Evolutionary conservation across 1,140 invertebrate species (phyloP).

Genomic region (Eumeta japonica): DNA sequence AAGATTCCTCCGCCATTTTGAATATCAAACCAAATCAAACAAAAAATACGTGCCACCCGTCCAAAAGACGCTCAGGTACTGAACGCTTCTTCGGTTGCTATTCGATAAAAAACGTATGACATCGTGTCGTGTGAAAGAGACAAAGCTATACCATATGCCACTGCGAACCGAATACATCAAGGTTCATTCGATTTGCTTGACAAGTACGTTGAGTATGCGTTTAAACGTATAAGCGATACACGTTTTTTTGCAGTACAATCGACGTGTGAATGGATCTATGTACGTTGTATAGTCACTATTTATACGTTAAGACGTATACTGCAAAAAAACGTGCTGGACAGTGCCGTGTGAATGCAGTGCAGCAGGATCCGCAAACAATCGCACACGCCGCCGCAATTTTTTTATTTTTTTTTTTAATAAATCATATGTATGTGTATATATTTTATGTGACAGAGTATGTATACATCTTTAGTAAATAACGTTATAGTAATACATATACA

Average conservation of each 20-base stretch:
- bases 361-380: no score
- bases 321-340: no score
- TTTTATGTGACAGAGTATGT: no score
- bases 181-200: conserved; percentile 21
- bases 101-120: conserved; percentile 19
- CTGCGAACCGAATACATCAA: conserved; percentile 18
- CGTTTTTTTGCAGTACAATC: conserved; percentile 13
- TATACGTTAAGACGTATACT: conserved; percentile 12
- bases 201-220: conserved; percentile 19
- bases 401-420: no score
- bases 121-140: conserved; percentile 21
- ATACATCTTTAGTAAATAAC: no score
- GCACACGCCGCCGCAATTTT: no score
- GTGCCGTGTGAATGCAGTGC: no score
- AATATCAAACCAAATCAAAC: conserved; percentile 6
- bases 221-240: conserved; percentile 16
- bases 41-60: conserved; percentile 10
- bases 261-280: conserved; percentile 12
- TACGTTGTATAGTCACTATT: conserved; percentile 15
- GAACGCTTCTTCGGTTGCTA: conserved; percentile 16
- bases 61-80: conserved; percentile 13
- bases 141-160: conserved; percentile 18
- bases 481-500: no score
- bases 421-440: no score
- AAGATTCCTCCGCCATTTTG: conserved; percentile 16